These are phyloP conservation scores for Macrotrachela quadricornifera DNA, from an alignment of 1,140 invertebrate genomes.

Conservation along the genomic window DNA sequence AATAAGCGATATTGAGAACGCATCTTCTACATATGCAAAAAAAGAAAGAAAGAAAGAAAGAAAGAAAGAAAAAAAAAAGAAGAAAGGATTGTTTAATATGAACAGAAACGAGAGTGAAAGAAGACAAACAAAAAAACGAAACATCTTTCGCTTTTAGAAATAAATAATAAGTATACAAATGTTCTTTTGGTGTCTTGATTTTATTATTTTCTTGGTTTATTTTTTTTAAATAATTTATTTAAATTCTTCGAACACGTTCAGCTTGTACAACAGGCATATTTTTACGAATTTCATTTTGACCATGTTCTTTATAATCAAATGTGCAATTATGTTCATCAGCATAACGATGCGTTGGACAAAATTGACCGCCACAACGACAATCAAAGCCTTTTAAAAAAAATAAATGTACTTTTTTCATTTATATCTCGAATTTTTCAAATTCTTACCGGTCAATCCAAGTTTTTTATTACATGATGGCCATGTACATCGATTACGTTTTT, in stretches of 20 bases:
- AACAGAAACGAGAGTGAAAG: too few relatives aligned
- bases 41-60: too few relatives aligned
- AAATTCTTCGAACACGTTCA: conserved; percentile 99
- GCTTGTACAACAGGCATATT: conserved; percentile 97
- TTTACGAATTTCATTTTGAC: conserved; percentile 90
- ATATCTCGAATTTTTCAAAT: not conserved
- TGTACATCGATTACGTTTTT: conserved; percentile 10
- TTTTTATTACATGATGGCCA: conserved; percentile 93
- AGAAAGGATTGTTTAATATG: too few relatives aligned
- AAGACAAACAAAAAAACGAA: too few relatives aligned
- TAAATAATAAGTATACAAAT: too few relatives aligned
- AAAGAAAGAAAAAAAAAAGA: too few relatives aligned
- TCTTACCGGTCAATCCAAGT: conserved; percentile 83
- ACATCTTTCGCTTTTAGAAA: too few relatives aligned
- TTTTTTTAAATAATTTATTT: conserved; percentile 11
- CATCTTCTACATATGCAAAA: too few relatives aligned
- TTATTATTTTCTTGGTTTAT: not conserved
- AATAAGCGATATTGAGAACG: too few relatives aligned
- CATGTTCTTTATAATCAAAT: conserved; percentile 94
- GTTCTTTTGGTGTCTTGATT: too few relatives aligned
- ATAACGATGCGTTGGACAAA: conserved; percentile 92
- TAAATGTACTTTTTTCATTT: not conserved
- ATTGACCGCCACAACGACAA: conserved; percentile 92
- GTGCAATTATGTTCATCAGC: conserved; percentile 95
- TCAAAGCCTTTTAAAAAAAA: conserved; percentile 61